Conservation (phyloP, 2,888 invertebrate genomes). For the Ditula angustiorana region DNA sequence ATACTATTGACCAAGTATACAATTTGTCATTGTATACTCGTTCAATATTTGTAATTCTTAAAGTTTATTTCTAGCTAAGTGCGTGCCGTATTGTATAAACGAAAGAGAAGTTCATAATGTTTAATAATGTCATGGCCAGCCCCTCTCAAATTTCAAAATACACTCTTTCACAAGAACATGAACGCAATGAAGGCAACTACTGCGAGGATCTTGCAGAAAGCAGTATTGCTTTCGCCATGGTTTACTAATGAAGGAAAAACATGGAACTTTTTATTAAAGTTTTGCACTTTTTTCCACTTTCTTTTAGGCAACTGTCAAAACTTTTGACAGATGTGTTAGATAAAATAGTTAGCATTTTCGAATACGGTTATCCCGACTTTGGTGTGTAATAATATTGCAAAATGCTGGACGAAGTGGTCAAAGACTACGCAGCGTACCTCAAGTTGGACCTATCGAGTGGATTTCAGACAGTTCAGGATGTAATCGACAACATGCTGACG, state of each 20-base stretch:
- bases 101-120: background rate
- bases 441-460: constrained; percentile 83
- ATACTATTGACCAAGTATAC: no score
- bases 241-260: constrained; percentile 34
- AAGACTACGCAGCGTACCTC: constrained; percentile 84
- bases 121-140: constrained; percentile 45
- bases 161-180: constrained; percentile 48
- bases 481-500: constrained; percentile 88
- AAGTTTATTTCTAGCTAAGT: no score
- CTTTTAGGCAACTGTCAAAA: constrained; percentile 69
- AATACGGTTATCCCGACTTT: constrained; percentile 80
- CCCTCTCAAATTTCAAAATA: constrained; percentile 43
- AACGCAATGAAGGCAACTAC: constrained; percentile 48
- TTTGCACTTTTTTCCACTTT: constrained; percentile 61
- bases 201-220: constrained; percentile 24
- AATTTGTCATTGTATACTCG: no score
- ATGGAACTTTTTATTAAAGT: constrained; percentile 74
- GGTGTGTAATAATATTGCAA: constrained; percentile 53
- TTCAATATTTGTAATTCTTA: no score
- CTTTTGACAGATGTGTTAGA: constrained; percentile 69
- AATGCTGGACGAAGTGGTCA: constrained; percentile 82
- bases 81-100: background rate
- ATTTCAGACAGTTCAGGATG: constrained; percentile 86
- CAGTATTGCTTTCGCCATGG: constrained; percentile 25
- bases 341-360: constrained; percentile 66